Base-by-base conservation (phyloP, 2,888 invertebrate species). In the Drosophila helvetica region DNA sequence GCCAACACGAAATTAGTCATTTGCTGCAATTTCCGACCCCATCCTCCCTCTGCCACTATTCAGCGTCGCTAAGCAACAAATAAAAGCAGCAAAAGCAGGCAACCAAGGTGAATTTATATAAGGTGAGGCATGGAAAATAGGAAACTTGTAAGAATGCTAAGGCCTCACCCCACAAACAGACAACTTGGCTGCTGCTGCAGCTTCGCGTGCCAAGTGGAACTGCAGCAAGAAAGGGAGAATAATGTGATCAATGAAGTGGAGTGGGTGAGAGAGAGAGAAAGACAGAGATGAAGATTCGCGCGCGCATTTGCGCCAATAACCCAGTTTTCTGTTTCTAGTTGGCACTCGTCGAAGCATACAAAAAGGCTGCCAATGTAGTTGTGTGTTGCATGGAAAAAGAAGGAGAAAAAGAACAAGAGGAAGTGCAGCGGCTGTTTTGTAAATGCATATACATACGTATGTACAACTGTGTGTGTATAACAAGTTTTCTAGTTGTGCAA, bases 291-390 rank as follows among this genome's bases (percentile, higher is more conserved):
- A 47, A 56, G 66, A 70, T 53, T 74, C 56, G 65, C 79, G 81
- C 87, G 71, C 75, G 75, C 66, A 73, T 80, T 80, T 84, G 84
- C 80, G 86, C 89, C 89, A 85, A 85, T 85, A 85, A 85, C 84
- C 84, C 74, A 85, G 89, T 82, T 82, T 87, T 72, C 86, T 67
- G 80, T 87, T 89, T 89, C 84, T 89, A 86, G 84, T 84, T 89
- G 79, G 79, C 87, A 86, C 86, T 88, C 71, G 74, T 38, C n/a
- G 51, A 74, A 45, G 67, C 72, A 59, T 67, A 73, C 58, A 77
- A 87, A 73, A 46, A 63, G 6, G 15, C 22, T 56, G 50, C 38
- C 17, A 47, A 27, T 43, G 18, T 38, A 22, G 19, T 30, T 62
- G 48, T 68, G 48, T 56, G 48, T 52, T 33, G 67, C 54, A 12